These are phyloP conservation scores for Pollenia angustigena DNA, from an alignment of 2,888 invertebrate genomes.

Conservation along the genomic window DNA sequence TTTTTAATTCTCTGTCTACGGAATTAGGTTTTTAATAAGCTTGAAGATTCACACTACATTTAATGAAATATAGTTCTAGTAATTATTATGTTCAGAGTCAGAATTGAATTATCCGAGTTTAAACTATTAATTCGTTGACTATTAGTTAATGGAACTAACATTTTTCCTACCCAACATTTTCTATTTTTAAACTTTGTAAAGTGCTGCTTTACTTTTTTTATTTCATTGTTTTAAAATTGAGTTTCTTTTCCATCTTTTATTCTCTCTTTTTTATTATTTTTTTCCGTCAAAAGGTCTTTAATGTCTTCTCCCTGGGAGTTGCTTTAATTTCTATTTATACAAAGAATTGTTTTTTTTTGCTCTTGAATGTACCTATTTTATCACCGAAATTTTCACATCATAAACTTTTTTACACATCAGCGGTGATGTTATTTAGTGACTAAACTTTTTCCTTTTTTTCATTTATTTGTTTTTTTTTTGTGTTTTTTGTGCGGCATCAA, in stretches of 20 bases:
- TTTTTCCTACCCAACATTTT: slow-evolving; percentile 11
- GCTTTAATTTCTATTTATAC: slow-evolving; percentile 64
- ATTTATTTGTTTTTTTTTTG: slow-evolving; percentile 16
- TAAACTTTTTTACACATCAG: slow-evolving; percentile 73
- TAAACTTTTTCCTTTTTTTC: slow-evolving; percentile 60
- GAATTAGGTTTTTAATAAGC: too few relatives aligned
- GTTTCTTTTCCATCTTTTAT: slow-evolving; percentile 34
- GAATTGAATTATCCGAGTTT: too few relatives aligned
- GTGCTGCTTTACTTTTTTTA: slow-evolving; percentile 10
- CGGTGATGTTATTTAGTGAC: slow-evolving; percentile 73
- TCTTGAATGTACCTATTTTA: slow-evolving; percentile 65
- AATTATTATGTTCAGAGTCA: too few relatives aligned
- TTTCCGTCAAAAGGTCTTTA: slow-evolving; percentile 55
- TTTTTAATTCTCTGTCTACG: too few relatives aligned
- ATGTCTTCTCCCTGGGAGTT: slow-evolving; percentile 43
- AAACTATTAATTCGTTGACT: too few relatives aligned
- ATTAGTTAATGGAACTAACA: too few relatives aligned
- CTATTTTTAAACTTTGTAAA: slow-evolving; percentile 12
- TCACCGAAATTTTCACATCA: slow-evolving; percentile 74
- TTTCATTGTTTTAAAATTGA: slow-evolving; percentile 47
- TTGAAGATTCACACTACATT: too few relatives aligned
- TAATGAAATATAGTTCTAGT: too few relatives aligned
- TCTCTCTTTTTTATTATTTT: slow-evolving; percentile 35
- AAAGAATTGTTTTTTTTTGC: slow-evolving; percentile 47
- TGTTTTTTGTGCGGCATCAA: slow-evolving; percentile 42